Conservation (phyloP, 1,140 invertebrate species). For the Ephestia elutella region DNA sequence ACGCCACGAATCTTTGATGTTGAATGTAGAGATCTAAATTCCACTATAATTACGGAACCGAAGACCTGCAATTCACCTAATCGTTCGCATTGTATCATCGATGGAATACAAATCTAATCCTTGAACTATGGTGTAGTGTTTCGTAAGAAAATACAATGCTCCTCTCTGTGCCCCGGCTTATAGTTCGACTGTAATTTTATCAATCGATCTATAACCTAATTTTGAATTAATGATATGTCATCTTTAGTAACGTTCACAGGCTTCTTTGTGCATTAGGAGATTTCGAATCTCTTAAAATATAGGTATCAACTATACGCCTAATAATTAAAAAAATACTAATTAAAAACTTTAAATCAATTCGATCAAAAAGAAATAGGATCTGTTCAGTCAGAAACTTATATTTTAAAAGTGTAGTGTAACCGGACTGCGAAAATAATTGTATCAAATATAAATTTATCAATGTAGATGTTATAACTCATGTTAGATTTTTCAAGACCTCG, state of each 20-base stretch:
- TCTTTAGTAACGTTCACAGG: slow-evolving; percentile 9
- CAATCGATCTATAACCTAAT: slow-evolving; percentile 24
- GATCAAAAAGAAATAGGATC: not conserved
- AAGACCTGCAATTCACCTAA: slow-evolving; percentile 10
- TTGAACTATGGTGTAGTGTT: slow-evolving; percentile 59
- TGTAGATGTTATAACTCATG: too few species aligned
- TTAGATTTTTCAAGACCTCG: too few species aligned
- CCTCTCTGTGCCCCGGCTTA: slow-evolving; percentile 29
- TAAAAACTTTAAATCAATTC: too few species aligned
- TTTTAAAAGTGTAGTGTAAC: not conserved
- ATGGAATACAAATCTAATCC: slow-evolving; percentile 31
- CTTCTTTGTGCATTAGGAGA: not conserved
- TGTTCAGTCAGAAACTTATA: too few species aligned
- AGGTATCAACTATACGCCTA: not conserved
- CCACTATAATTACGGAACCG: slow-evolving; percentile 12
- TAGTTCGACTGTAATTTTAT: slow-evolving; percentile 29
- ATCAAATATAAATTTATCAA: too few species aligned
- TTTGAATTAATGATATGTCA: slow-evolving; percentile 12
- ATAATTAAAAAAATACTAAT: too few species aligned
- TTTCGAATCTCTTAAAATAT: not conserved
- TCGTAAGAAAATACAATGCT: slow-evolving; percentile 46
- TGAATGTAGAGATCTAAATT: not conserved
- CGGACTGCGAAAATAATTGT: too few species aligned
- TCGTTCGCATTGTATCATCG: slow-evolving; percentile 26
- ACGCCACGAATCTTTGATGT: not conserved